These are phyloP conservation scores for Pelochelys cantorii DNA, from an alignment of 2,797 vertebrate species.

Conservation along the genomic window DNA sequence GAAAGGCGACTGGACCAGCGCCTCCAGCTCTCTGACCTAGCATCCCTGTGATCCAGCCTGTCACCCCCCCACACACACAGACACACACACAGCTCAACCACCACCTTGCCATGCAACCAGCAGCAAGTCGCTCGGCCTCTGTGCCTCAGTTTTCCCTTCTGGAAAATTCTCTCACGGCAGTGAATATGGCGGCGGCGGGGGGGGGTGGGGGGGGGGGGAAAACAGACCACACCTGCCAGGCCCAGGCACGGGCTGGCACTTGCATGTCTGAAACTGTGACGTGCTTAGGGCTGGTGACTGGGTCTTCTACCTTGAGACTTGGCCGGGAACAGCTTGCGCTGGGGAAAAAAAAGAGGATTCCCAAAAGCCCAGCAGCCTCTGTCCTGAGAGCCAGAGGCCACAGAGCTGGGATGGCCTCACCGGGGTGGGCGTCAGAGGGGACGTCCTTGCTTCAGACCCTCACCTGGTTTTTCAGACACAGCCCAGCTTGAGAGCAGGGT, in stretches of 20 bases:
- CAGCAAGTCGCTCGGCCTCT: background rate
- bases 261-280: background rate
- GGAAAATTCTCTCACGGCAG: too few species aligned
- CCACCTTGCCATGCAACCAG: background rate
- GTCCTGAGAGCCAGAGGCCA: background rate
- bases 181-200: too few species aligned
- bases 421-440: background rate
- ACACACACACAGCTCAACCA: background rate
- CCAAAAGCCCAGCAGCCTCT: background rate
- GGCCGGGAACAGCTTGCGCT: background rate
- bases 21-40: background rate
- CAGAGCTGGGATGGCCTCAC: background rate
- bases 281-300: background rate
- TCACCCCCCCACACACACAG: background rate
- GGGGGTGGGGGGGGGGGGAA: too few species aligned
- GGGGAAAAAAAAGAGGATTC: background rate
- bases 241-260: background rate
- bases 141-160: background rate
- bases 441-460: accelerated
- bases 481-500: background rate
- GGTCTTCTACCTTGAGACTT: background rate
- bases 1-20: background rate
- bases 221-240: too few species aligned
- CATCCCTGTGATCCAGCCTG: background rate
- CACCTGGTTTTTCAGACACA: accelerated